Evolutionary conservation across 92 coral and sea anemone species (phyloP).

Genomic region (Epizoanthus rinbou): DNA sequence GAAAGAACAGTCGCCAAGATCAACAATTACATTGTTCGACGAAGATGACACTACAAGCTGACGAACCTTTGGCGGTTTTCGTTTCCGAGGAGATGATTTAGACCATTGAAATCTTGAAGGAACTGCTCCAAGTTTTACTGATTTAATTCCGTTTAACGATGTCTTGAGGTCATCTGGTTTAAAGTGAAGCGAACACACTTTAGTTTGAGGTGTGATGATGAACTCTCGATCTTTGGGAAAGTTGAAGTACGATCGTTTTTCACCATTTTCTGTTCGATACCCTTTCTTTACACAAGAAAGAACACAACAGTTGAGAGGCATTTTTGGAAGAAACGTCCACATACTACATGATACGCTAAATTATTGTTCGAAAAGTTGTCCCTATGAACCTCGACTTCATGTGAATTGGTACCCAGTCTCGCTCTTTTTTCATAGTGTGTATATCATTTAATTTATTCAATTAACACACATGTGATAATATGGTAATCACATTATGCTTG

Average conservation of each 20-base stretch:
- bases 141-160: conserved; percentile 10
- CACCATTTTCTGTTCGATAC: conserved; percentile 23
- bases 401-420: background rate
- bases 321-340: background rate
- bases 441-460: background rate
- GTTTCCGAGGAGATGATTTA: conserved; percentile 13
- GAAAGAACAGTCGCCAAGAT: background rate
- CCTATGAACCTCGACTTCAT: conserved; percentile 2
- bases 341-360: background rate
- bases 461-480: too few species aligned
- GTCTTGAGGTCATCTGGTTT: conserved; percentile 4
- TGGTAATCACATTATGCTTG: too few species aligned
- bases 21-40: background rate
- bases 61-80: conserved; percentile 8
- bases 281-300: conserved; percentile 52
- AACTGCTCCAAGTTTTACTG: conserved; percentile 4
- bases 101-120: conserved; percentile 23
- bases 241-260: conserved; percentile 35
- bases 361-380: background rate
- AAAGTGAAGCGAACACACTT: conserved; percentile 39
- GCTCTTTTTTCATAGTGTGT: conserved; percentile 21
- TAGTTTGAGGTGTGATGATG: conserved; percentile 17
- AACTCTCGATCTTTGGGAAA: conserved; percentile 33
- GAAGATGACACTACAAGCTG: background rate
- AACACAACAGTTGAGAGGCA: conserved; percentile 50